Conservation (phyloP, 2,888 invertebrate species). For the Perdita meconis region DNA sequence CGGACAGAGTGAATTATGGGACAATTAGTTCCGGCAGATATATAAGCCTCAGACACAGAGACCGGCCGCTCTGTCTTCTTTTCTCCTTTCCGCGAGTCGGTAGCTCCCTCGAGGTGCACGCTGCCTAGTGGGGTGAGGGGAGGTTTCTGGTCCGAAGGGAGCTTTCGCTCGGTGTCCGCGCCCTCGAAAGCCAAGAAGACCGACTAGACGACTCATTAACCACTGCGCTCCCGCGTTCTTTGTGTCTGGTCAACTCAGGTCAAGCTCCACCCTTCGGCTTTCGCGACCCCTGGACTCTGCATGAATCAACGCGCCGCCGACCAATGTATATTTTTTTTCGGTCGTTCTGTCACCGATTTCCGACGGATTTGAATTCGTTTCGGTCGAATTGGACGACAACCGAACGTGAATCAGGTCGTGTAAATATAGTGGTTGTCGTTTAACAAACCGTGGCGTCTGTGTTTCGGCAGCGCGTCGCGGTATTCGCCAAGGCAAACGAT, state of each 20-base stretch:
- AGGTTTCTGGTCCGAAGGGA: conserved; percentile 56
- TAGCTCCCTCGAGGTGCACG: conserved; percentile 42
- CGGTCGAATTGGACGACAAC: conserved; percentile 42
- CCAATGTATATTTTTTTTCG: conserved; percentile 21
- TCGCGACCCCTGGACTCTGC: conserved; percentile 20
- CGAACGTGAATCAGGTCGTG: conserved; percentile 58
- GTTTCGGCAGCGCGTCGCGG: conserved; percentile 27
- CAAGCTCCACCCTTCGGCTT: conserved; percentile 35
- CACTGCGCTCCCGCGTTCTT: conserved; percentile 72
- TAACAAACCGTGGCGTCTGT: conserved; percentile 49
- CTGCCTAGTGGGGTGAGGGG: conserved; percentile 21
- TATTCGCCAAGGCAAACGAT: conserved; percentile 38
- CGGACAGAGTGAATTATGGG: conserved; percentile 80
- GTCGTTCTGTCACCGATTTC: background rate
- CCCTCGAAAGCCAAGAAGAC: conserved; percentile 64
- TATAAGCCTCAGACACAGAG: conserved; percentile 78
- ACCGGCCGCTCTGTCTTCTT: conserved; percentile 54
- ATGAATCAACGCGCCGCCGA: too few relatives aligned
- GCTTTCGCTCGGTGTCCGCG: conserved; percentile 64
- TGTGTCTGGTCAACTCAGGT: conserved; percentile 55
- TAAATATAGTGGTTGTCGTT: conserved; percentile 59
- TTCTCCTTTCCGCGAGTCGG: conserved; percentile 37
- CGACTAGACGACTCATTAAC: conserved; percentile 78
- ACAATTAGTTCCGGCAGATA: conserved; percentile 82
- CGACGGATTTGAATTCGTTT: conserved; percentile 40